phyloP scores from a whole-genome alignment of 2,113 vertebrate species.

The Cnemophilus loriae region DNA sequence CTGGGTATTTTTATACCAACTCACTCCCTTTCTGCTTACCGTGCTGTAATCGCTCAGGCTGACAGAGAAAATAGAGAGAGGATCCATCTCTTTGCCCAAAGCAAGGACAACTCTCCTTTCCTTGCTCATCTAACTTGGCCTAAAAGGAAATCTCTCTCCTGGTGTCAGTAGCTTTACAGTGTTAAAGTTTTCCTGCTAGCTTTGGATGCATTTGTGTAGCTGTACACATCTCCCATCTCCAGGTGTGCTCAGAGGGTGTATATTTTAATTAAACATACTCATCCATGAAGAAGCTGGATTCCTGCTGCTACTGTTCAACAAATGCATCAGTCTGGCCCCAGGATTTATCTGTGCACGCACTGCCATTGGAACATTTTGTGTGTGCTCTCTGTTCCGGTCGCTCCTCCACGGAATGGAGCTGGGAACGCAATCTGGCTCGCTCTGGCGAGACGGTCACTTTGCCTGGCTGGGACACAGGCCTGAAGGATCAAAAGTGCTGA shows the following conservation, averaged over 20 bases:
- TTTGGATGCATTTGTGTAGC: not conserved
- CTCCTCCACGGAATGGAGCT: not conserved
- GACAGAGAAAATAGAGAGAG: not conserved
- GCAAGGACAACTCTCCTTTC: not conserved
- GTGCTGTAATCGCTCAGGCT: not conserved
- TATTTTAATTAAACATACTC: not conserved
- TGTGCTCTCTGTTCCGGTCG: not conserved
- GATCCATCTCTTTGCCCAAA: not conserved
- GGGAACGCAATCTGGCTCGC: not conserved
- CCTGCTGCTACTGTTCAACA: not conserved
- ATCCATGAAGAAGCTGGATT: not conserved
- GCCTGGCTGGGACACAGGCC: not conserved
- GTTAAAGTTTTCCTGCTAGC: not conserved
- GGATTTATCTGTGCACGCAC: not conserved
- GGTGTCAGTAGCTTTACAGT: not conserved
- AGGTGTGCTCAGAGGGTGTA: not conserved
- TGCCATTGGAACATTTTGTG: not conserved
- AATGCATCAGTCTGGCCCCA: not conserved
- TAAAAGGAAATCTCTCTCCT: not conserved
- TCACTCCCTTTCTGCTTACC: not conserved
- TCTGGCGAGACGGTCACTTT: not conserved
- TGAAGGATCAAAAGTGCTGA: not conserved
- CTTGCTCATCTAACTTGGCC: not conserved
- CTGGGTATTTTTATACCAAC: not conserved
- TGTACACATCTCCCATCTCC: not conserved